Base-by-base conservation (phyloP, 2,113 vertebrate species). In the Lathamus discolor region DNA sequence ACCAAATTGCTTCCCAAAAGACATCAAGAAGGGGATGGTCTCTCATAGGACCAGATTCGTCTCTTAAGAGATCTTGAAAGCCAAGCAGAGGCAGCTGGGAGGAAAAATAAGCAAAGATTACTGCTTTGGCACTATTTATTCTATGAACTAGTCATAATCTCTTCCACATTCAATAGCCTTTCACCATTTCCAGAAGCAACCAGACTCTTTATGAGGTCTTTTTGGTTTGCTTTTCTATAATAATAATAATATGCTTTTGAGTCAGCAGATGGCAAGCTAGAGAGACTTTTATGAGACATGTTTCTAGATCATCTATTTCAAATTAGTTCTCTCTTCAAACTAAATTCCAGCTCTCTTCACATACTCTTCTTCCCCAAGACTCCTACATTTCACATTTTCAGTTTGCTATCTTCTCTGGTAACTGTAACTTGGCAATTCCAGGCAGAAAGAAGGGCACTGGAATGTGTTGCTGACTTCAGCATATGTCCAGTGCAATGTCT, bases 381-480 rank as follows among this genome's bases (percentile, higher is more conserved):
- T 93, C 88, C 92, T 76, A 90, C 92, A 78, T 68, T 64, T 86
- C 92, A 92, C 86, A 79, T 96, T 92, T 94, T 48, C 28, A 3
- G 64, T 74, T 81, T 83, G 63, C 78, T 20, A 0, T 64, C 88
- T 83, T 68, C 59, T 54, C 76, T 76, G 49, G 59, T 85, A 91
- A 86, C 88, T 76, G 83, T 84, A 79, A 82, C 64, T 90, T 82
- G 93, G 88, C 92, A 88, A 46, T 76, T 76, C 31, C 74, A 79
- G 95, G 91, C 77, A 78, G 77, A 62, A 86, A 67, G 91, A 48
- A 91, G 91, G 88, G 57, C 88, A 81, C 88, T 67, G 85, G 64
- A 70, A 92, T n/a, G 90, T 28, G 79, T 61, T 92, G 73, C 92
- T 95, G 94, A 92, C 61, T 94, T 77, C 88, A 96, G 92, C 87